Base-by-base conservation (phyloP, 2,888 invertebrate species). In the Habroteleia sp. region DNA sequence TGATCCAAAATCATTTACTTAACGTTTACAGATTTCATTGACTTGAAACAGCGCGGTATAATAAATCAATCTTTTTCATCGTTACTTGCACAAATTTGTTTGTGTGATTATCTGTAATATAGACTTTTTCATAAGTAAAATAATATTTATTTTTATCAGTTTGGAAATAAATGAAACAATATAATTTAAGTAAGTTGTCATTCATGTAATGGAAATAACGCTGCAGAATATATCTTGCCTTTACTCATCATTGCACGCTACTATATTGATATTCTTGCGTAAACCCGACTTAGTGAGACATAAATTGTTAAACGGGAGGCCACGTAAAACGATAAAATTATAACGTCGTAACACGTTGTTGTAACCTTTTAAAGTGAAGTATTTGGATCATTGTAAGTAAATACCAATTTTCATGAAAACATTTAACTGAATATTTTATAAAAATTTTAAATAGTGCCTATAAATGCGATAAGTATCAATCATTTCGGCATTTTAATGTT, bases 201-300 rank as follows among this genome's bases (percentile, higher is more conserved):
- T 31, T 50, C 39, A 52, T 27, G 37, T 27, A 52, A 52, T 52
- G 27, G 10, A 39, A 11, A 39, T 37, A 35, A 35, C 17, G 50
- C 37, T 35, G 14, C 25, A 25, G 8, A 50, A 52, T 8, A 14
- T 39, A 23, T 29, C 16, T 39, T 17, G 13, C 11, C 10, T 16
- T 8, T 27, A 39, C 10, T 29, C 29, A 39, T 27, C 23, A 39
- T 16, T 1, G 14, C 29, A 7, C 17, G 13, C 29, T 10, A 29
- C 14, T 39, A 56, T 42, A 56, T 42, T 42, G 56, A 42, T 56
- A 56, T 56, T 33, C 23, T 56, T 33, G 42, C 42, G 8, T 42
- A 56, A 42, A 42, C 11, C 14, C 20, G 7, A 31, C 20, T 16
- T 42, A 56, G 56, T 56, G 17, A 2, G n/a, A 11, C 11, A 31